phyloP scores from a whole-genome alignment of 2,113 vertebrate genomes.

The Eudyptes chrysolophus region DNA sequence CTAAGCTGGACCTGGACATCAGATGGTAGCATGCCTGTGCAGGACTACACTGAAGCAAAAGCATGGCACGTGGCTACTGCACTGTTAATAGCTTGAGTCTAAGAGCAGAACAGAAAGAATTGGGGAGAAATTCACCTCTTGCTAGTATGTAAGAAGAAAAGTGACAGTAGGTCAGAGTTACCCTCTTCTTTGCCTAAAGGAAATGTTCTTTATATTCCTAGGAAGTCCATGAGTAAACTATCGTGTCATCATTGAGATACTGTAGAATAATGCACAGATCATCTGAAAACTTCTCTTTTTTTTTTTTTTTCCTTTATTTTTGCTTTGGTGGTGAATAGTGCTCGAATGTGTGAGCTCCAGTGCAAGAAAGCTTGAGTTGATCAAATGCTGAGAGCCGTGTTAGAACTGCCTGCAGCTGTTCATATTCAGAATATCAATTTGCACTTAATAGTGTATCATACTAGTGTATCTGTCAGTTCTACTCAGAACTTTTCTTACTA shows the following conservation, averaged over 20 bases:
- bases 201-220: neutral
- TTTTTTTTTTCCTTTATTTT: neutral
- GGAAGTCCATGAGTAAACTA: neutral
- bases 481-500: neutral
- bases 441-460: neutral
- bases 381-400: neutral
- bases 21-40: neutral
- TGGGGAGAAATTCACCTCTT: neutral
- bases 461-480: neutral
- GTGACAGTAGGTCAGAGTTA: neutral
- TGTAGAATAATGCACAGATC: neutral
- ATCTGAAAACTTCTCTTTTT: neutral
- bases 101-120: neutral
- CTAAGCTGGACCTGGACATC: neutral
- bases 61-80: accelerated
- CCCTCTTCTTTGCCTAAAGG: neutral
- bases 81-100: neutral
- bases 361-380: neutral
- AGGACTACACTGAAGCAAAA: neutral
- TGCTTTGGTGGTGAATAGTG: neutral
- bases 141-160: neutral
- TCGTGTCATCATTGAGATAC: neutral
- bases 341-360: neutral
- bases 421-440: neutral
- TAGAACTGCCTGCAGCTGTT: neutral